Evolutionary conservation across 1,140 invertebrate genomes (phyloP).

Genomic region (Harpegnathos saltator): DNA sequence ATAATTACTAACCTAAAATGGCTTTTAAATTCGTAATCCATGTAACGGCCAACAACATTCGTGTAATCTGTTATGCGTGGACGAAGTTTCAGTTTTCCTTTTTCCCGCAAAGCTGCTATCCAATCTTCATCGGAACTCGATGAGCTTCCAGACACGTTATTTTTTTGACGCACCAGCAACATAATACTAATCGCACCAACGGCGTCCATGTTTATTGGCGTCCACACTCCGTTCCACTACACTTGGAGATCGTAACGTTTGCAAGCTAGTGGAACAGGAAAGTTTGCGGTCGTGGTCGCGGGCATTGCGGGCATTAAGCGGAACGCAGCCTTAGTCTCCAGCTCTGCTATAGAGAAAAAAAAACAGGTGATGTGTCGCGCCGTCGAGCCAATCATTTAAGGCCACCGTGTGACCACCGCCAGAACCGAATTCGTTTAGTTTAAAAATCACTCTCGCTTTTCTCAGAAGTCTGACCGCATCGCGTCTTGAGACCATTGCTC

Average conservation of each 20-base stretch:
- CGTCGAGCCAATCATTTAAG: too few relatives aligned
- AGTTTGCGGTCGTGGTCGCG: constrained; percentile 4
- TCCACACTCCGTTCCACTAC: neutral
- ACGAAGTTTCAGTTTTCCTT: neutral
- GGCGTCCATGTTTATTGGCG: neutral
- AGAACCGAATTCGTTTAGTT: too few relatives aligned
- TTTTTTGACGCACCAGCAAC: neutral
- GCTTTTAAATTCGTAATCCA: constrained; percentile 3
- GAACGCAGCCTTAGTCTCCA: too few relatives aligned
- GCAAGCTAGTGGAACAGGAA: neutral
- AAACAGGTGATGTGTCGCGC: too few relatives aligned
- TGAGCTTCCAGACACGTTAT: neutral
- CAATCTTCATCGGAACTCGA: neutral
- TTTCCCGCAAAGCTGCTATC: neutral
- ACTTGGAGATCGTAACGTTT: neutral
- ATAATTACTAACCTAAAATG: constrained; percentile 4
- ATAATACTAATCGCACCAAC: too few relatives aligned
- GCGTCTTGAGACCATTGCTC: too few relatives aligned
- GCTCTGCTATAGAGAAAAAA: too few relatives aligned
- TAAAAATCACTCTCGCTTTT: too few relatives aligned
- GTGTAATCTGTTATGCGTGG: neutral
- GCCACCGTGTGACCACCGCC: too few relatives aligned
- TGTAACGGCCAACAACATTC: neutral
- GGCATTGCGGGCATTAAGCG: too few relatives aligned
- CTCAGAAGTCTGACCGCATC: too few relatives aligned